Conservation (phyloP, 92 coral and sea anemone genomes). For the Porites divaricata region DNA sequence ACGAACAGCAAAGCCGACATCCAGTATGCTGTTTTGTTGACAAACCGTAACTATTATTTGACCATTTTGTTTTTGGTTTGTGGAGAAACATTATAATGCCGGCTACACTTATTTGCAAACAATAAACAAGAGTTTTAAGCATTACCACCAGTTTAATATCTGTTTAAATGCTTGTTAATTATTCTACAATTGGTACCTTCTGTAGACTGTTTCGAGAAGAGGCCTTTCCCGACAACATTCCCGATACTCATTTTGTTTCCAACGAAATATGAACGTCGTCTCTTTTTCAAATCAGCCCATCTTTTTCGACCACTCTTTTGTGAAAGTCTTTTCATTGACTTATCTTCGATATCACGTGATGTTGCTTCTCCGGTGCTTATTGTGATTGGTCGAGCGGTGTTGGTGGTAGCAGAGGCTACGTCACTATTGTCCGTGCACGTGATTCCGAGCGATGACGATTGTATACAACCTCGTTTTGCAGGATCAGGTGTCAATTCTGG, state of each 20-base stretch:
- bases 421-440: background rate
- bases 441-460: background rate
- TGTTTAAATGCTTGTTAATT: background rate
- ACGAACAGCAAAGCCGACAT: no score
- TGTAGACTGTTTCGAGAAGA: background rate
- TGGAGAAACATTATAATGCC: no score
- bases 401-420: background rate
- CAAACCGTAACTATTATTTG: no score
- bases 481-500: background rate
- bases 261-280: background rate
- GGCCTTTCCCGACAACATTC: background rate
- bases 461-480: background rate
- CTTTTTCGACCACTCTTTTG: background rate
- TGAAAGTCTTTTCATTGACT: background rate
- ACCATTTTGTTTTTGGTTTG: no score
- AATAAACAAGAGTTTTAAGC: background rate
- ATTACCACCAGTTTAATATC: background rate
- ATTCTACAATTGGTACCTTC: background rate
- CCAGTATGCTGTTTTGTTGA: no score
- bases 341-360: background rate
- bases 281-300: conserved; percentile 29
- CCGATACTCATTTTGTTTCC: background rate
- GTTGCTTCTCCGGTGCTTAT: conserved; percentile 6
- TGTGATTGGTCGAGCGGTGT: background rate
- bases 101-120: no score